Conservation (phyloP, 2,888 invertebrate genomes). For the Liposcelis brunnea region DNA sequence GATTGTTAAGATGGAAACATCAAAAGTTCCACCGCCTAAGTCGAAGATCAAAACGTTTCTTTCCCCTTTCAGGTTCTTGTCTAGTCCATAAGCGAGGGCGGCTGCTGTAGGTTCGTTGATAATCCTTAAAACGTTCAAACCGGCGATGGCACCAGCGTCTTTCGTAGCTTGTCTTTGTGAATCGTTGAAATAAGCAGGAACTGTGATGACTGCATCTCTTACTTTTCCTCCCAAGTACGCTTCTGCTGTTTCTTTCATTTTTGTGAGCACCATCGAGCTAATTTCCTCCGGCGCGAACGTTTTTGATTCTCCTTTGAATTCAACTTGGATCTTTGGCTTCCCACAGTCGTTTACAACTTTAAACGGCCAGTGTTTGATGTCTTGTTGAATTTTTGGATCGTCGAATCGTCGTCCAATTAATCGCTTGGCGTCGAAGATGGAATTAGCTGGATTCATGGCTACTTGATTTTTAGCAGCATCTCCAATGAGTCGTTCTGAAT, state of each 20-base stretch:
- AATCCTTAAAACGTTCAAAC: no score
- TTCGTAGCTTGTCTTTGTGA: no score
- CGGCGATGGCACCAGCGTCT: no score
- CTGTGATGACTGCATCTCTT: no score
- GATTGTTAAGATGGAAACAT: constrained; percentile 68
- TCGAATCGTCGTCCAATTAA: constrained; percentile 46
- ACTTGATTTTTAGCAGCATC: constrained; percentile 28
- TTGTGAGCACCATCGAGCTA: no score
- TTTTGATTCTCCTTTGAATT: constrained; percentile 44
- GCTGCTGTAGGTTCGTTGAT: no score
- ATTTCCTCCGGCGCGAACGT: constrained; percentile 48
- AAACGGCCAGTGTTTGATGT: no score
- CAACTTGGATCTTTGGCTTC: constrained; percentile 49
- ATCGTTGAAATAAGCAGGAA: no score
- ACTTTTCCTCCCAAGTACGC: no score
- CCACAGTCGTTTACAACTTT: constrained; percentile 43
- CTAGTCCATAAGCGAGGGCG: no score
- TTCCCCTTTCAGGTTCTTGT: constrained; percentile 44
- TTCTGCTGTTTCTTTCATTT: no score
- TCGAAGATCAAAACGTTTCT: constrained; percentile 47
- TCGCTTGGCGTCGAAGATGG: constrained; percentile 27
- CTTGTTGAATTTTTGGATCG: constrained; percentile 53
- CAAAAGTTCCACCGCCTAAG: constrained; percentile 66
- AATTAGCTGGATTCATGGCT: constrained; percentile 31
- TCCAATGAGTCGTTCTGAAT: no score